Base-by-base conservation (phyloP, 2,888 invertebrate species). In the Laspeyria flexula region DNA sequence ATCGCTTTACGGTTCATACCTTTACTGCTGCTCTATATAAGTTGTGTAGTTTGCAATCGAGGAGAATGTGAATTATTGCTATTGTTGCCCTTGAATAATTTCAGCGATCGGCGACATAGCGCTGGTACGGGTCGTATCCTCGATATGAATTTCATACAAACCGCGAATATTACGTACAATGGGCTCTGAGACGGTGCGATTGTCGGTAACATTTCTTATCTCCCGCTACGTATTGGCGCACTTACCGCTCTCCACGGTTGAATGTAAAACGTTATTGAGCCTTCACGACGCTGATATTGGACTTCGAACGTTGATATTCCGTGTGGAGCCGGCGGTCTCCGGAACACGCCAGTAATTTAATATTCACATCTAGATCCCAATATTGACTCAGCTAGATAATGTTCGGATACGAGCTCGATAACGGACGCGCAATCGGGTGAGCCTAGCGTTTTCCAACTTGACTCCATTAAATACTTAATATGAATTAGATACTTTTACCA, bases 231-330 rank as follows among this genome's bases (percentile, higher is more conserved):
- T 81, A 85, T 83, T 80, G 81, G 77, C 74, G 74, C 78, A 76
- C 79, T 85, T 82, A 84, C 81, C 71, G 76, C 79, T 76, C 71
- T 73, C 68, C 67, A 65, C 65, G 73, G 71, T 65, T 75, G 80
- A 81, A 77, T 81, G 80, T 84, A 82, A 81, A 84, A 77, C 79
- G 82, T 83, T 86, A 86, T 85, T 83, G 83, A 82, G 77, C 73
- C 75, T 75, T 77, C 76, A 75, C 75, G 66, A 71, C 58, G 68
- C 72, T 68, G 78, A 85, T 84, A 85, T 85, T 85, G 80, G 77
- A 82, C 80, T 77, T 76, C 60, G 61, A 81, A 73, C 71, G 77
- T 70, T 67, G 73, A 78, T 82, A 81, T 79, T 77, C 77, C 59
- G 65, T 61, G 72, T 60, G 68, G 60, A 62, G 61, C 48, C 50